These are phyloP conservation scores for Nasonia longicornis DNA, from an alignment of 1,140 invertebrate species.

Conservation along the genomic window DNA sequence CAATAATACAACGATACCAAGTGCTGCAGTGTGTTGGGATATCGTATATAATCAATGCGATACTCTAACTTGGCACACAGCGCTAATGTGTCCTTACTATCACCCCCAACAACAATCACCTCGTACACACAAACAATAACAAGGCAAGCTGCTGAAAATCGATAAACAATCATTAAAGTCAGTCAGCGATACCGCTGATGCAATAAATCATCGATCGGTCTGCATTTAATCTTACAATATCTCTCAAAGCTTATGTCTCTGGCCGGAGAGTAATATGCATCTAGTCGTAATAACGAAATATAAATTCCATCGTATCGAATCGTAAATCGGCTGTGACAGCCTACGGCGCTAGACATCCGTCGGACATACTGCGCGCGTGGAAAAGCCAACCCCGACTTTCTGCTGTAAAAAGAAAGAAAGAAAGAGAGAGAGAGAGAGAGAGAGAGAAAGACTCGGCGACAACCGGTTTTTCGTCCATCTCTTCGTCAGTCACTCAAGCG, in stretches of 20 bases:
- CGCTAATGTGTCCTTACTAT: not conserved
- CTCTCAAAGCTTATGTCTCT: not conserved
- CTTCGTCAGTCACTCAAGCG: not conserved
- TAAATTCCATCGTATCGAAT: not conserved
- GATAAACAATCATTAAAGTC: not conserved
- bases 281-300: not conserved
- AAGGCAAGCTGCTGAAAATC: not conserved
- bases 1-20: too few species aligned
- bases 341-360: not conserved
- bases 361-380: not conserved
- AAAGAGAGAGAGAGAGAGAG: not conserved
- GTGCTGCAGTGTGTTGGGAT: too few species aligned
- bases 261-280: too few species aligned
- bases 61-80: not conserved
- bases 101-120: not conserved
- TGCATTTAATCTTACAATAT: not conserved
- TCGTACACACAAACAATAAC: not conserved
- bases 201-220: not conserved
- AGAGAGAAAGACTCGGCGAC: not conserved
- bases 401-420: too few species aligned
- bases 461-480: conserved; percentile 7
- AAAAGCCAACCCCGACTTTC: not conserved
- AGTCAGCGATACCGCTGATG: not conserved
- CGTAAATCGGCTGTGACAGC: not conserved
- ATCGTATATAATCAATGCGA: too few species aligned